Evolutionary conservation across 2,888 invertebrate species (phyloP), one percentile per base, ranked within the genome.

Genomic region (Eupithecia dodoneata): DNA sequence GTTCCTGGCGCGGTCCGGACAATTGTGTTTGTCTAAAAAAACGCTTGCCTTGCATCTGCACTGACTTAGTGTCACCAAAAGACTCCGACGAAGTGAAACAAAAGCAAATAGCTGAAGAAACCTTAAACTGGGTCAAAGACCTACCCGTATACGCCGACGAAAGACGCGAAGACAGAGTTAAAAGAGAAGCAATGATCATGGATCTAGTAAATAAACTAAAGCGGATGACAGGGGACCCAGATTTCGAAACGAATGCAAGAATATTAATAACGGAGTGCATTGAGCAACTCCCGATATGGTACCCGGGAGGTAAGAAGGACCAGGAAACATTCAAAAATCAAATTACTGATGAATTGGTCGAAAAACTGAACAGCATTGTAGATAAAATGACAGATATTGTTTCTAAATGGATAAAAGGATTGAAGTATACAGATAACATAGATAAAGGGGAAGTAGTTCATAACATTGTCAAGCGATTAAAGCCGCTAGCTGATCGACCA

Each of bases 211-310:
- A 85, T 0, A 80, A 78, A 0, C 65, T 91, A 4, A 81, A 83
- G 66, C 45, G 44, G 0, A 47, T 89, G 5, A 75, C 83, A 47
- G 77, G 79, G 41, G 82, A 85, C 45, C 74, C 81, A 2, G 63
- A 85, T 67, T 87, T 85, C 41, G 75, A 83, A 30, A 77, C 82
- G 4, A 84, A 80, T 74, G 85, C 81, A 4, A 83, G 74, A 71
- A 80, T 81, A 7, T 83, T 82, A 71, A 85, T 89, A 4, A 74
- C 76, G 45, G 78, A 76, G 49, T 87, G 83, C 42, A 65, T 91
- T 4, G 78, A 84, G 15, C 79, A 77, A 42, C 80, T 90, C 59
- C 88, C 89, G 0, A 87, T 91, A 79, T 90, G 91, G 91, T 80
- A 79, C 45, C 88, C 89, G 9, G 83, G 75, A 5, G 76, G 76